These are phyloP conservation scores for Drosophila kikkawai DNA, from an alignment of 1,140 invertebrate species.

Conservation along the genomic window DNA sequence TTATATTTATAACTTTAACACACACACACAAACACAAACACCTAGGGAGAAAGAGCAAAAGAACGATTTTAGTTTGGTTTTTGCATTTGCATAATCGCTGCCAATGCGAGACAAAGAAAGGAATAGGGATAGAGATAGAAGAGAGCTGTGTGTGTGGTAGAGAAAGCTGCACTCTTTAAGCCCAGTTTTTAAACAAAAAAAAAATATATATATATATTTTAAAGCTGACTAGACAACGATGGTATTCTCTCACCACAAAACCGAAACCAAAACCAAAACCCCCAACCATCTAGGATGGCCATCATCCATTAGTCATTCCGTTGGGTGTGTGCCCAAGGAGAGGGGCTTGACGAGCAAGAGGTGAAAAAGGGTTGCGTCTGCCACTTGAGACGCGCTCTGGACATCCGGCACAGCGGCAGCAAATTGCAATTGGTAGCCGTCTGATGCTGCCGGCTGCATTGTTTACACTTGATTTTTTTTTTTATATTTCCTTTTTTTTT, in stretches of 20 bases:
- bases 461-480: conserved; percentile 53
- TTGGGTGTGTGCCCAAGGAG: not conserved
- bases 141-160: not conserved
- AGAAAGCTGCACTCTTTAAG: conserved; percentile 5
- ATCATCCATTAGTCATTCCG: conserved; percentile 70
- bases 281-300: conserved; percentile 34
- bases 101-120: not conserved
- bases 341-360: conserved; percentile 2
- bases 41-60: not conserved
- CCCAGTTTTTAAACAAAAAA: not conserved
- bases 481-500: conserved; percentile 6
- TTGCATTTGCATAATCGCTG: conserved; percentile 75
- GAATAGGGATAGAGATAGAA: not conserved
- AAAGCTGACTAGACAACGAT: conserved; percentile 46
- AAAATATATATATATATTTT: conserved; percentile 7
- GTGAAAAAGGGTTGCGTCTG: conserved; percentile 48
- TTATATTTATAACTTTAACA: conserved; percentile 79
- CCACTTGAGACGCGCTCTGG: conserved; percentile 72
- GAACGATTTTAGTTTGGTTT: conserved; percentile 24
- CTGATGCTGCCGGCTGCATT: conserved; percentile 61
- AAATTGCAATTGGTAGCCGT: conserved; percentile 75
- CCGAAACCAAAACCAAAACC: conserved; percentile 32
- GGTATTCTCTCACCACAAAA: conserved; percentile 26
- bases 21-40: conserved; percentile 23
- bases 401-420: conserved; percentile 58